Conservation (phyloP, 35 echinoderm and acorn worm species). For the Acanthaster planci region DNA sequence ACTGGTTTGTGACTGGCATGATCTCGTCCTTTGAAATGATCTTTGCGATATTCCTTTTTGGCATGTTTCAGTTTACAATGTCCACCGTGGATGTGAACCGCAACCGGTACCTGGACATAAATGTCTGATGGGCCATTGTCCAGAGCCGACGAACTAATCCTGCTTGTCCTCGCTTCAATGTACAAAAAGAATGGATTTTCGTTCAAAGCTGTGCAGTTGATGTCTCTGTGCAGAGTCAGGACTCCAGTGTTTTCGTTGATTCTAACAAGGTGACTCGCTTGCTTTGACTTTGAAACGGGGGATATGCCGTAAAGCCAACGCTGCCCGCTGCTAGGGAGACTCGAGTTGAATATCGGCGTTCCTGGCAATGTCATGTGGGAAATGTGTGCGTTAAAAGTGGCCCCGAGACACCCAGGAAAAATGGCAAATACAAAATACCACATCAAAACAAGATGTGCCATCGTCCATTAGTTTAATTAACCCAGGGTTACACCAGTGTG, state of each 20-base stretch:
- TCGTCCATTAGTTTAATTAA: not conserved
- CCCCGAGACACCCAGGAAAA: conserved; percentile 13
- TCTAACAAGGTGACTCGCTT: conserved; percentile 58
- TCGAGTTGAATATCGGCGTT: conserved; percentile 45
- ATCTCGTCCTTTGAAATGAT: conserved; percentile 42
- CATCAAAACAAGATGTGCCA: not conserved
- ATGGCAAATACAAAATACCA: conserved; percentile 12
- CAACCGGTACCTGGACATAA: conserved; percentile 48
- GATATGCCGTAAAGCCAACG: conserved; percentile 57
- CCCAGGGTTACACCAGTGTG: not conserved
- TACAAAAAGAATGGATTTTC: conserved; percentile 85
- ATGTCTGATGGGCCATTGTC: conserved; percentile 38
- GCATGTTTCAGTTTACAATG: conserved; percentile 61
- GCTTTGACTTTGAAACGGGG: conserved; percentile 55
- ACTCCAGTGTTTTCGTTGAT: conserved; percentile 62
- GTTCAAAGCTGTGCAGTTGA: conserved; percentile 68
- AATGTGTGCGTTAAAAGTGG: conserved; percentile 53
- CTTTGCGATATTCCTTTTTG: conserved; percentile 52
- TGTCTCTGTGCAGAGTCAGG: conserved; percentile 46
- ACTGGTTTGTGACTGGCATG: conserved; percentile 32
- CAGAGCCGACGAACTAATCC: conserved; percentile 34
- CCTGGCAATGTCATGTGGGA: conserved; percentile 30
- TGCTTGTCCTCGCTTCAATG: conserved; percentile 77
- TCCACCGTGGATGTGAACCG: conserved; percentile 78
- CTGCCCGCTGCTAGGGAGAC: conserved; percentile 9